These are phyloP conservation scores for Cephus spinipes DNA, from an alignment of 2,888 invertebrate species.

Conservation along the genomic window DNA sequence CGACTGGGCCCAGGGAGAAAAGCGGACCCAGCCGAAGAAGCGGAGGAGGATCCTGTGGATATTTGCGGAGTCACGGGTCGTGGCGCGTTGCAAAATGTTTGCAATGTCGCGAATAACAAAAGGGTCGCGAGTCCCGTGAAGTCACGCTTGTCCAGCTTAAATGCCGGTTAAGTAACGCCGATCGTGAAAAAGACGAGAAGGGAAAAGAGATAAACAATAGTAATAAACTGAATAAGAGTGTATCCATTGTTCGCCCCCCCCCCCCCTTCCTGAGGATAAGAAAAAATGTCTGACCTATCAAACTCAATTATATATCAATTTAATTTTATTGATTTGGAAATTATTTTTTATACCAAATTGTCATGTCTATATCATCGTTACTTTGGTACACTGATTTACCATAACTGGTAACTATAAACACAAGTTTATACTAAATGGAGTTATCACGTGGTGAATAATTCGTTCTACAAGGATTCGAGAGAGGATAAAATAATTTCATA, in stretches of 20 bases:
- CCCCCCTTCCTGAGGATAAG: background rate
- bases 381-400: background rate
- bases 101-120: background rate
- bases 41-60: background rate
- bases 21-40: background rate
- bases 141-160: background rate
- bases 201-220: background rate
- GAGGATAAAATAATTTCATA: background rate
- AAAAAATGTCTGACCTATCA: background rate
- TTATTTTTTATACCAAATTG: background rate
- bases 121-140: background rate
- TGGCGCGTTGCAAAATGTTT: background rate
- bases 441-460: background rate
- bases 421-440: background rate
- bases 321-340: background rate
- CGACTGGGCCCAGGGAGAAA: background rate
- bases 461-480: background rate
- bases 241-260: background rate
- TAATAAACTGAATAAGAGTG: background rate
- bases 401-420: background rate
- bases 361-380: background rate
- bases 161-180: background rate
- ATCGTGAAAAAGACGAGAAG: background rate
- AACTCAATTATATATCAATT: background rate
- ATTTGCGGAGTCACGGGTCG: constrained; percentile 1